Conservation (phyloP, 2,797 vertebrate genomes). For the Cuculus canorus region DNA sequence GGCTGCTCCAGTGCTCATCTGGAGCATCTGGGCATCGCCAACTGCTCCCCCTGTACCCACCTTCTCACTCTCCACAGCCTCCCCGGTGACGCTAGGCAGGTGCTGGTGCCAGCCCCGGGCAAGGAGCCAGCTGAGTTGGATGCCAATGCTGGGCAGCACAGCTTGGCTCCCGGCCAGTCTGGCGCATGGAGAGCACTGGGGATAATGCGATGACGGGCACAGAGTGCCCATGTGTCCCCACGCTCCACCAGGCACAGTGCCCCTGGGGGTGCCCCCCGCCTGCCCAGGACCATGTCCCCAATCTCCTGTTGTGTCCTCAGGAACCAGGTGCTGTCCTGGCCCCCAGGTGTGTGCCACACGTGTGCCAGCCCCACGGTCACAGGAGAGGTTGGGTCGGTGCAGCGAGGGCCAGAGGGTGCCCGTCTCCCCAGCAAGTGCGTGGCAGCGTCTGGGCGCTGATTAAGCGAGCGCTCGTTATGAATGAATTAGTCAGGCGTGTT, state of each 20-base stretch:
- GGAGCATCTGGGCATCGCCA: not conserved
- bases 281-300: not conserved
- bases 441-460: slow-evolving; percentile 63
- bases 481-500: slow-evolving; percentile 72
- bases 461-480: slow-evolving; percentile 63
- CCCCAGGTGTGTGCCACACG: not conserved
- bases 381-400: not conserved
- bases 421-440: not conserved
- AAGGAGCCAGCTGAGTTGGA: not conserved
- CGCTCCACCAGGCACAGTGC: not conserved
- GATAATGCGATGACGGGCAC: fast-evolving
- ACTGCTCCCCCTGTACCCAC: not conserved
- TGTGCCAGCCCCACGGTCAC: not conserved
- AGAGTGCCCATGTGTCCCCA: fast-evolving
- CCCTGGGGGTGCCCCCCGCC: fast-evolving
- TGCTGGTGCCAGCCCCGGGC: not conserved
- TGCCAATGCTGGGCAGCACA: not conserved
- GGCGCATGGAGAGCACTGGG: fast-evolving
- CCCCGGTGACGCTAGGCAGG: fast-evolving
- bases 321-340: not conserved
- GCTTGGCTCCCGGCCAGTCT: not conserved
- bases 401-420: not conserved
- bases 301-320: fast-evolving
- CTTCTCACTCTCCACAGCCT: not conserved
- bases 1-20: not conserved